Percentiles rank a stretch among this genome's conserved stretches.
phyloP scores from a whole-genome alignment of 2,797 vertebrate species.

The Pelobates cultripes region DNA sequence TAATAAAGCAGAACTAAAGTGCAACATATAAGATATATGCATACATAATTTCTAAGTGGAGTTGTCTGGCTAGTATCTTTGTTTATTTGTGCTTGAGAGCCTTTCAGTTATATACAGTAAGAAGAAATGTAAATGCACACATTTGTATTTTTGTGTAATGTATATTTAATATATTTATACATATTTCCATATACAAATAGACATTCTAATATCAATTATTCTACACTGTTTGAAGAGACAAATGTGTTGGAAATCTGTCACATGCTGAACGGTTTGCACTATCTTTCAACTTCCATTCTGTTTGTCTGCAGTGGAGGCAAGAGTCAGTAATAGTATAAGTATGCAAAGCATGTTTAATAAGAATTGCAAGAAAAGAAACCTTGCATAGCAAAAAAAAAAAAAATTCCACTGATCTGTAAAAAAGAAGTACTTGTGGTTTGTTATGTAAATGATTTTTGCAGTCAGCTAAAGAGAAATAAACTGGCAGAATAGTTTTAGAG shows the following conservation, averaged over 20 bases:
- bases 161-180: neutral
- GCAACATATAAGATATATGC: neutral
- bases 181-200: neutral
- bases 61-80: no score
- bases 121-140: neutral
- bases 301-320: slow-evolving; percentile 2
- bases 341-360: slow-evolving; percentile 52
- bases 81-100: neutral
- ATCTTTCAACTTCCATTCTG: neutral
- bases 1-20: no score
- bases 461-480: slow-evolving; percentile 10
- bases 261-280: neutral
- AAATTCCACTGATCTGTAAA: slow-evolving; percentile 43
- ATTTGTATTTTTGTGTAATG: neutral
- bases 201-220: neutral
- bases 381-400: slow-evolving; percentile 21
- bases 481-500: neutral
- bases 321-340: slow-evolving; percentile 29
- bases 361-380: slow-evolving; percentile 42
- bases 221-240: neutral
- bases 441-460: slow-evolving; percentile 28
- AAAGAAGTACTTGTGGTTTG: slow-evolving; percentile 42
- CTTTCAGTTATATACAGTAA: neutral
- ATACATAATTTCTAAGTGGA: neutral
- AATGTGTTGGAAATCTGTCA: neutral